Percentiles rank a stretch among this genome's conserved stretches.
Conservation (phyloP, 2,797 vertebrate genomes). For the Poecilia picta region DNA sequence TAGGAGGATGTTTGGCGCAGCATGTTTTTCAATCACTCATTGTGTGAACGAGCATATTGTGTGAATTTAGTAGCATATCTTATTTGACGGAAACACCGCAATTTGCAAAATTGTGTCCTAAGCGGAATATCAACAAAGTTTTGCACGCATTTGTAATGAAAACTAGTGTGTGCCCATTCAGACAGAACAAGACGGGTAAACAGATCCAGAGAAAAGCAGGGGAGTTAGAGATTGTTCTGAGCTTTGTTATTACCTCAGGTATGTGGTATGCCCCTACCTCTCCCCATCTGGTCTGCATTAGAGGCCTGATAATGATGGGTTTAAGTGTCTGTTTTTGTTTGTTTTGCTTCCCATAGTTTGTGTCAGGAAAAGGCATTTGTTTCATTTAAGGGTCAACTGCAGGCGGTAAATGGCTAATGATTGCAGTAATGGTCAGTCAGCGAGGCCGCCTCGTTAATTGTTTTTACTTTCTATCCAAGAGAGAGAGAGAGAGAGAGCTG, state of each 20-base stretch:
- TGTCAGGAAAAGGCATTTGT: slow-evolving; percentile 84
- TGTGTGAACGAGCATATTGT: too few species aligned
- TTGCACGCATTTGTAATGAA: slow-evolving; percentile 3
- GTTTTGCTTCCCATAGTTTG: slow-evolving; percentile 81
- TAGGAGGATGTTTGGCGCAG: too few species aligned
- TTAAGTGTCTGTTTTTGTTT: slow-evolving; percentile 87
- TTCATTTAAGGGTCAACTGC: slow-evolving; percentile 82
- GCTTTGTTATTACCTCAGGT: slow-evolving; percentile 88
- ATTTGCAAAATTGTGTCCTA: too few species aligned
- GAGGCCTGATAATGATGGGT: slow-evolving; percentile 85
- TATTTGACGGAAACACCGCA: too few species aligned
- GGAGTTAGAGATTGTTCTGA: slow-evolving; percentile 72
- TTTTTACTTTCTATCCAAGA: slow-evolving; percentile 67
- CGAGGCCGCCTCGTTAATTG: slow-evolving; percentile 34
- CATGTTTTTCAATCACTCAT: too few species aligned
- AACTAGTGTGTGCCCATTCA: slow-evolving; percentile 21
- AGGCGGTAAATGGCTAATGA: slow-evolving; percentile 72
- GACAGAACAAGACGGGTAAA: slow-evolving; percentile 46
- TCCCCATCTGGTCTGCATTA: slow-evolving; percentile 92
- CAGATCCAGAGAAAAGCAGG: slow-evolving; percentile 43
- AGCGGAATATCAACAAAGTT: too few species aligned
- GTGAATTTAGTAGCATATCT: too few species aligned
- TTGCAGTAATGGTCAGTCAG: slow-evolving; percentile 61
- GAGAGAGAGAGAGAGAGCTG: slow-evolving; percentile 12
- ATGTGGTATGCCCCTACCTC: slow-evolving; percentile 86